A percentile compares a stretch with the other conserved stretches of the same genome.
phyloP scores from a whole-genome alignment of 1,140 invertebrate species.

The Holcopasites calliopsidis region DNA sequence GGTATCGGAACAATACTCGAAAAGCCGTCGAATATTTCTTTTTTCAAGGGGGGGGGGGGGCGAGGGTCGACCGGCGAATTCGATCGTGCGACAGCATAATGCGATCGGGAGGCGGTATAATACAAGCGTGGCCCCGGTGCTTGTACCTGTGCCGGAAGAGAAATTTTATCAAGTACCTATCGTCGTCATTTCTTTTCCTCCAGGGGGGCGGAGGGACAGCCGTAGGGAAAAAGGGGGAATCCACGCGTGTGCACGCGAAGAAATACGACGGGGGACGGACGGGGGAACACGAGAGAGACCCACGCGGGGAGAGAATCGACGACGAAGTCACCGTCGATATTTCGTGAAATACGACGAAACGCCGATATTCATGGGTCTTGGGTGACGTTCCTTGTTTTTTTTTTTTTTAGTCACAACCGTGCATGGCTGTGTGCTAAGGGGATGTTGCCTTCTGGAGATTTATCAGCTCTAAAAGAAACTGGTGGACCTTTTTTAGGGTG shows the following conservation, averaged over 20 bases:
- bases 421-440: neutral
- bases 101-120: conserved; percentile 11
- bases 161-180: conserved; percentile 38
- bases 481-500: neutral
- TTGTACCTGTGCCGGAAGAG: conserved; percentile 22
- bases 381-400: no score
- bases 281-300: neutral
- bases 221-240: neutral
- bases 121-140: neutral
- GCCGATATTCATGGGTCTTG: neutral
- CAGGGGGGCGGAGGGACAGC: no score
- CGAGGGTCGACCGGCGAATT: neutral
- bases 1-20: conserved; percentile 13
- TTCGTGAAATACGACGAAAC: conserved; percentile 3
- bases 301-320: neutral
- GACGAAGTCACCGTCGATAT: conserved; percentile 9
- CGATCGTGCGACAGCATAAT: conserved; percentile 11
- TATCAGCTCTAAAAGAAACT: neutral
- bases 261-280: conserved; percentile 21
- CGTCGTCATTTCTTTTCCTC: conserved; percentile 29
- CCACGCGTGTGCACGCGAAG: conserved; percentile 3
- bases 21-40: conserved; percentile 6
- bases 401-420: neutral
- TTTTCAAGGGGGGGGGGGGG: no score
- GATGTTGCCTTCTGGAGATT: neutral